Evolutionary conservation across 2,888 invertebrate genomes (phyloP).

Genomic region (Clostera curtula): DNA sequence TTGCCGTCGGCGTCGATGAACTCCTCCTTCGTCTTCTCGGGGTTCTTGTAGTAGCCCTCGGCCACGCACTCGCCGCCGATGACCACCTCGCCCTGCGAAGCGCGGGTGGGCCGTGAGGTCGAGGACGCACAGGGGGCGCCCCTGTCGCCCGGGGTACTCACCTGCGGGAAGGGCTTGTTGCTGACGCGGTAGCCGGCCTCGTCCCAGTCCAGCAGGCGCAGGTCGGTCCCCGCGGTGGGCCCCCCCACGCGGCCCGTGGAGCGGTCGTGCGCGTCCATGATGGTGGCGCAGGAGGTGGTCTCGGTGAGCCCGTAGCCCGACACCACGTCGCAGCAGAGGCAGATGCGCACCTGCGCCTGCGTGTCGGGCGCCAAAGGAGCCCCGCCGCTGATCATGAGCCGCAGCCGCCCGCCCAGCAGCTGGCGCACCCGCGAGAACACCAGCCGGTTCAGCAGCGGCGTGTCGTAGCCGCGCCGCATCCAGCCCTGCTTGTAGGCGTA

Average conservation of each 20-base stretch:
- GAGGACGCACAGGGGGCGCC: too few species aligned
- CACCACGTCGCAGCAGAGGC: constrained; percentile 91
- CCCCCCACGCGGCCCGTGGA: constrained; percentile 89
- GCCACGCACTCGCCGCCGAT: constrained; percentile 94
- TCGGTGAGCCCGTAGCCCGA: constrained; percentile 99
- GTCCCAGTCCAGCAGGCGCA: constrained; percentile 91
- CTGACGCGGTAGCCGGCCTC: constrained; percentile 82
- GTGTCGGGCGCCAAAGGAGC: constrained; percentile 97
- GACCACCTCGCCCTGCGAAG: constrained; percentile 82
- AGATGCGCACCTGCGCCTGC: constrained; percentile 87
- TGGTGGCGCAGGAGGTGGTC: constrained; percentile 94
- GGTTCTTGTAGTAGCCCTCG: constrained; percentile 94
- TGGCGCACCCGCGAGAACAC: constrained; percentile 72
- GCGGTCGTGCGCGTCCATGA: constrained; percentile 81
- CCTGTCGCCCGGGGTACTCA: too few species aligned
- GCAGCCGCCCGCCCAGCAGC: constrained; percentile 91
- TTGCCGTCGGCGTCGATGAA: constrained; percentile 87
- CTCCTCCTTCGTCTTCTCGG: constrained; percentile 91
- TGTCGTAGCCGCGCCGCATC: constrained; percentile 87
- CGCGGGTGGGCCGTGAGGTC: neutral
- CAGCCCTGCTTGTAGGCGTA: constrained; percentile 94
- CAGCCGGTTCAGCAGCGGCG: constrained; percentile 78
- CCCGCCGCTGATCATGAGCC: constrained; percentile 93
- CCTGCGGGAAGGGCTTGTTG: constrained; percentile 73
- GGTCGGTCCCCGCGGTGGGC: constrained; percentile 88